phyloP scores from a whole-genome alignment of 2,888 invertebrate species.

The Linnaemya vulpina region DNA sequence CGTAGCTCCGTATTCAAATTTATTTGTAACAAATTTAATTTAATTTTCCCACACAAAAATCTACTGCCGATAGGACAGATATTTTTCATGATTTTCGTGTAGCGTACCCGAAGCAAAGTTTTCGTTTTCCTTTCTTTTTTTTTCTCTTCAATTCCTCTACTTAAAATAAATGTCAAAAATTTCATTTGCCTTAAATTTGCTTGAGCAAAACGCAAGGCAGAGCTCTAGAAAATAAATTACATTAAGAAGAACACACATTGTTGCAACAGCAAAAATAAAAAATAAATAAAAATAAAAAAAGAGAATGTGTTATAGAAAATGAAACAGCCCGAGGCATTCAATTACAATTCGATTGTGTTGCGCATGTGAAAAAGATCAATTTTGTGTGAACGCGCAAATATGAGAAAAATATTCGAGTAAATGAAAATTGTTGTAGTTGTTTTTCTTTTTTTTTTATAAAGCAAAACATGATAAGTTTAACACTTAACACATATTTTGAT shows the following conservation, averaged over 20 bases:
- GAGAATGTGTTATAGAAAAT: slow-evolving; percentile 24
- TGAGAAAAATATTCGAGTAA: slow-evolving; percentile 25
- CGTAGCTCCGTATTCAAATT: too few species aligned
- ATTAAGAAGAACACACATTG: slow-evolving; percentile 41
- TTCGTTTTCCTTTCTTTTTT: too few species aligned
- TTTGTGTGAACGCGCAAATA: slow-evolving; percentile 65
- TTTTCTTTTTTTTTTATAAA: not conserved
- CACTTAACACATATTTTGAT: not conserved
- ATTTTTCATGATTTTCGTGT: not conserved
- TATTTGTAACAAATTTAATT: too few species aligned
- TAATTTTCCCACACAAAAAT: too few species aligned
- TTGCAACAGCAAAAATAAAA: not conserved
- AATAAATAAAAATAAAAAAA: not conserved
- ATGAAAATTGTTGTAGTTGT: too few species aligned
- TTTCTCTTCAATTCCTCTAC: not conserved
- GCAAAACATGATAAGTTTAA: not conserved
- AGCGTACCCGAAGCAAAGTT: not conserved
- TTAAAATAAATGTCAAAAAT: slow-evolving; percentile 52
- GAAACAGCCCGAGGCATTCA: slow-evolving; percentile 78
- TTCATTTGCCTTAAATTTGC: slow-evolving; percentile 1
- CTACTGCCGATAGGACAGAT: too few species aligned
- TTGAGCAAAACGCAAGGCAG: not conserved
- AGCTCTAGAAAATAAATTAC: slow-evolving; percentile 55
- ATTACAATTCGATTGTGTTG: slow-evolving; percentile 80
- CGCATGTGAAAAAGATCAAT: slow-evolving; percentile 80